Conservation (phyloP, 2,888 invertebrate species). For the Gastracanthus pulcherrimus region DNA sequence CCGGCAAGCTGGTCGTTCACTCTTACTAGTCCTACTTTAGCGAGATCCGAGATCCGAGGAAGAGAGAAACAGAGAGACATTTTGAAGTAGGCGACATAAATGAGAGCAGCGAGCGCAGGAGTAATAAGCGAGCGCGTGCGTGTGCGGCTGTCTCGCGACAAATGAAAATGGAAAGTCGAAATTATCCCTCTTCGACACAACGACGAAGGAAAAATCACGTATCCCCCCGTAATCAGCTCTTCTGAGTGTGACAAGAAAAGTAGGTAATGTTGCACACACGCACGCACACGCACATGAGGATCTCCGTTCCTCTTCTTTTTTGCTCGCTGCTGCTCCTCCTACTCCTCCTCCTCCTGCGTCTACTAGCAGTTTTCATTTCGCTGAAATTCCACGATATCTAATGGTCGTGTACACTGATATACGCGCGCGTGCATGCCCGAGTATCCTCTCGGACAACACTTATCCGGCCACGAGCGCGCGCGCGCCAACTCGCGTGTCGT, state of each 20-base stretch:
- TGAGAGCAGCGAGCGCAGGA: constrained; percentile 25
- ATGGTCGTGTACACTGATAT: background rate
- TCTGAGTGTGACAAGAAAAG: constrained; percentile 61
- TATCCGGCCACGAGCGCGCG: constrained; percentile 61
- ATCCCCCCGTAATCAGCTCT: constrained; percentile 51
- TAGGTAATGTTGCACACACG: constrained; percentile 27
- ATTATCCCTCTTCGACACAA: constrained; percentile 42
- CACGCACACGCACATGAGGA: constrained; percentile 14
- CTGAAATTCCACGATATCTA: constrained; percentile 47
- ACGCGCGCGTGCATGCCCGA: background rate
- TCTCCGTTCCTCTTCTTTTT: constrained; percentile 23
- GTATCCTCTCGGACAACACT: constrained; percentile 70
- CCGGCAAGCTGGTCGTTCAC: background rate
- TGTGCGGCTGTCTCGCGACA: constrained; percentile 31
- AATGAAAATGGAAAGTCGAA: constrained; percentile 59
- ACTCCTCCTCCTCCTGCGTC: background rate
- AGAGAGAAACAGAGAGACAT: background rate
- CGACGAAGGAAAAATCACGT: constrained; percentile 37
- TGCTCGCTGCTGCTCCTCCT: background rate
- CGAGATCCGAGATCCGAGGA: background rate
- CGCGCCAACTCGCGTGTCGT: constrained; percentile 73
- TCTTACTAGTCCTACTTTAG: constrained; percentile 23
- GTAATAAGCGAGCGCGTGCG: constrained; percentile 5
- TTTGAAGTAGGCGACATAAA: constrained; percentile 43
- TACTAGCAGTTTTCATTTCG: constrained; percentile 51